Evolutionary conservation across 1,140 invertebrate species (phyloP), one percentile per base, ranked within the genome.

Genomic region (Pentalonia nigronervosa): DNA sequence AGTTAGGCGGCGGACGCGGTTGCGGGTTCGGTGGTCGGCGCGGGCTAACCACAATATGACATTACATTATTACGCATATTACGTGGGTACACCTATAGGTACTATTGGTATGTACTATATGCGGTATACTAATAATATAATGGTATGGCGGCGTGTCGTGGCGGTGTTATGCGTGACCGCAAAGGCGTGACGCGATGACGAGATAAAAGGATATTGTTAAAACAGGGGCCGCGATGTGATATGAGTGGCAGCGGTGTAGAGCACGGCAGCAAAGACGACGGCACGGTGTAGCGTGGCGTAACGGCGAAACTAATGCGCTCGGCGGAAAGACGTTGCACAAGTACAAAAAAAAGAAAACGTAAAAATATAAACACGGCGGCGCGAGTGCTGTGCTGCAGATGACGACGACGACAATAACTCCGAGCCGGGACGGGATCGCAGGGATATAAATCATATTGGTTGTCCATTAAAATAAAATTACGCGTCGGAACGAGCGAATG

Each of bases 381-480:
- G 45, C 23, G 30, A n/a, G n/a, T 14, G 84, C 30, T 14, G 60
- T 11, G 60, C n/a, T 17, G 60, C 60, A 87, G 84, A 47, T 25
- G 45, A 41, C 4, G 67, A 76, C 14, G 76, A 36, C 34, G 76
- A 83, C 76, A 36, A 83, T 83, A 36, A 23, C 20, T 7, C 76
- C 34, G 76, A 81, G 76, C 7, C 34, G 76, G 30, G 30, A 41
- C 45, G n/a, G n/a, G n/a, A n/a, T n/a, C n/a, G 41, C 11, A n/a
- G 47, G 48, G 47, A 81, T 17, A 60, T 92, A 92, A 92, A 92
- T 92, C 91, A 92, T 83, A 83, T 92, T 45, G 81, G 91, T 92
- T 92, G 76, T 92, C 91, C 47, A 92, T 92, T 92, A 92, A 92
- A 92, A 84, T 50, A 25, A 53, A 92, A 92, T 92, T 84, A 92